These are phyloP conservation scores for Eulithis testata DNA, from an alignment of 2,888 invertebrate species.

Conservation along the genomic window DNA sequence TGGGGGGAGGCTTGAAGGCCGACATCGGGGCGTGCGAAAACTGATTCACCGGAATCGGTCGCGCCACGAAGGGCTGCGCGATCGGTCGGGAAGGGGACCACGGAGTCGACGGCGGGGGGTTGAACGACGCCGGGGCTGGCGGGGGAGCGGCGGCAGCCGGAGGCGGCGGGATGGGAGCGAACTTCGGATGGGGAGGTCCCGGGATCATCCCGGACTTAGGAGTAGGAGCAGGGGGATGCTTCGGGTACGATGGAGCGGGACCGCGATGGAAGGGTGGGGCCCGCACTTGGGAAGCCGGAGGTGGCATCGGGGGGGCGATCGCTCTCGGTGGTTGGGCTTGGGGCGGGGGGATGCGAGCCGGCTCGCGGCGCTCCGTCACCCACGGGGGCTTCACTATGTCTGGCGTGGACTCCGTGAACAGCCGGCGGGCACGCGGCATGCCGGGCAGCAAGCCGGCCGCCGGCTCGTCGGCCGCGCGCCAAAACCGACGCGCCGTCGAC, in stretches of 20 bases:
- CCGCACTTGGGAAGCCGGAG: conserved; percentile 25
- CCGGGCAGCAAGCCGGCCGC: conserved; percentile 50
- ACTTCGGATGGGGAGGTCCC: conserved; percentile 17
- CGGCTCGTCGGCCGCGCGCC: conserved; percentile 86
- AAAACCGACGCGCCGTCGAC: conserved; percentile 84
- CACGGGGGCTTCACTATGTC: conserved; percentile 75
- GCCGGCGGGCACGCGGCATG: conserved; percentile 53
- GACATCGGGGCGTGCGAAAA: conserved; percentile 92
- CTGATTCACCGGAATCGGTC: conserved; percentile 87
- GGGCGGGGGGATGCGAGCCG: conserved; percentile 43
- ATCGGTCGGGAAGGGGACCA: conserved; percentile 65
- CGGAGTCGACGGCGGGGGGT: conserved; percentile 47
- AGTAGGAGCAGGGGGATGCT: conserved; percentile 19
- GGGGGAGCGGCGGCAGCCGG: conserved; percentile 24
- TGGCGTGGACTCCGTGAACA: conserved; percentile 58
- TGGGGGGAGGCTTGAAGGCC: conserved; percentile 87
- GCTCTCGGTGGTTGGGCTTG: conserved; percentile 36
- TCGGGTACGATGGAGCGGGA: conserved; percentile 23
- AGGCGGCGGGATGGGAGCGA: conserved; percentile 18
- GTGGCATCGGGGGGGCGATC: conserved; percentile 18
- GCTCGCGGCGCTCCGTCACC: conserved; percentile 68
- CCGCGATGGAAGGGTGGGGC: conserved; percentile 21
- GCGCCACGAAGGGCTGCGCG: conserved; percentile 79
- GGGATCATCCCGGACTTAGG: conserved; percentile 27
- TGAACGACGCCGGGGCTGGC: conserved; percentile 38